These are phyloP conservation scores for Bombyx mandarina DNA, from an alignment of 1,140 invertebrate species.

Conservation along the genomic window DNA sequence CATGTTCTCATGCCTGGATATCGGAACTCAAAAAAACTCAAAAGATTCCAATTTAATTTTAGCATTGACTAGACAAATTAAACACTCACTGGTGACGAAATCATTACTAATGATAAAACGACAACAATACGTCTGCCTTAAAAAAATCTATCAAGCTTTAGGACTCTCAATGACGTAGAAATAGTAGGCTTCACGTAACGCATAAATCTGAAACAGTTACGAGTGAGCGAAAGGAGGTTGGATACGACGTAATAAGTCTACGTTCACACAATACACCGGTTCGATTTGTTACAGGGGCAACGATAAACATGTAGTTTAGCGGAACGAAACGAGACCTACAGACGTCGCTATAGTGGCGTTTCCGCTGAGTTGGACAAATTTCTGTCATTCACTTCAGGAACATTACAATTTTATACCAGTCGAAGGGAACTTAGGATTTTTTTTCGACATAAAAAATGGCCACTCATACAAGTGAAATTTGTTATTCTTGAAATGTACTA, in stretches of 20 bases:
- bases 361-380: slow-evolving; percentile 35
- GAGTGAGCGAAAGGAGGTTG: slow-evolving; percentile 2
- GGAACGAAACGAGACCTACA: slow-evolving; percentile 23
- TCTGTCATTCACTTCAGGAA: slow-evolving; percentile 38
- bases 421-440: slow-evolving; percentile 1
- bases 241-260: slow-evolving; percentile 16
- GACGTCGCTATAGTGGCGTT: slow-evolving; percentile 24
- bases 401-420: slow-evolving; percentile 24
- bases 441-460: too few species aligned
- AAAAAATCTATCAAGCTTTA: too few species aligned
- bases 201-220: slow-evolving; percentile 9
- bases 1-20: too few species aligned
- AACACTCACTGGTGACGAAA: too few species aligned
- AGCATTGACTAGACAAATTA: too few species aligned
- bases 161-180: neutral
- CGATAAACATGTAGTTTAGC: slow-evolving; percentile 21
- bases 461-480: too few species aligned
- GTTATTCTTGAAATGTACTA: too few species aligned
- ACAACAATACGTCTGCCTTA: too few species aligned
- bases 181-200: slow-evolving; percentile 11
- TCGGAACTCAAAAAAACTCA: too few species aligned
- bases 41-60: too few species aligned
- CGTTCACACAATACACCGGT: slow-evolving; percentile 17
- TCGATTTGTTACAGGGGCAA: slow-evolving; percentile 21
- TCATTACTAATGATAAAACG: too few species aligned